phyloP scores from a whole-genome alignment of 2,797 vertebrate genomes.

The Cossypha dichroa region DNA sequence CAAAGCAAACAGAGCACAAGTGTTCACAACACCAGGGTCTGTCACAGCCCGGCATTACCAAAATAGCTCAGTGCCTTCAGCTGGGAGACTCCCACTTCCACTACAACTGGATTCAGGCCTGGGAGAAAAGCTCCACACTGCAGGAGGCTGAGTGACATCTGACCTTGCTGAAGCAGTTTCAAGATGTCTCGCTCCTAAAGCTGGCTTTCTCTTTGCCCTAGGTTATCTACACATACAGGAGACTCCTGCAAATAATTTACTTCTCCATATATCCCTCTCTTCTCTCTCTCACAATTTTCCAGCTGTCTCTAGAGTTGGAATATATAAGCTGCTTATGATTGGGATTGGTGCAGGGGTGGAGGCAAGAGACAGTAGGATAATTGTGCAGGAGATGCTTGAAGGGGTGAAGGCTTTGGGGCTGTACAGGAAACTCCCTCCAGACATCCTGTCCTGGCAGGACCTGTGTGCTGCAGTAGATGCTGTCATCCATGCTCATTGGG shows the following conservation, averaged over 20 bases:
- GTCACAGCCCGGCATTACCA: not conserved
- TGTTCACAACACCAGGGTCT: not conserved
- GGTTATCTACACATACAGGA: not conserved
- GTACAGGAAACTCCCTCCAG: not conserved
- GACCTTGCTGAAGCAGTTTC: not conserved
- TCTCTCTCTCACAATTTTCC: not conserved
- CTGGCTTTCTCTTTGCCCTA: not conserved
- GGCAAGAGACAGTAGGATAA: not conserved
- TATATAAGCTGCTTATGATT: not conserved
- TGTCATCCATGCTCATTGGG: not conserved
- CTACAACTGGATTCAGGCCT: not conserved
- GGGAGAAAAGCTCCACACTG: not conserved
- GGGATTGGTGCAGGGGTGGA: not conserved
- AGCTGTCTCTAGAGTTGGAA: not conserved
- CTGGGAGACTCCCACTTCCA: not conserved
- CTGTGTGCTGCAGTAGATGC: not conserved
- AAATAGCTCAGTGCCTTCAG: not conserved
- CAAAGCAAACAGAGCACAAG: not conserved
- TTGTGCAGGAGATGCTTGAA: not conserved
- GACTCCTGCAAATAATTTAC: not conserved
- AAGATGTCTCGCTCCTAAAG: not conserved
- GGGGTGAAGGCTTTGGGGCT: not conserved
- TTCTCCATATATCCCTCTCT: not conserved
- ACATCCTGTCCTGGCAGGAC: not conserved
- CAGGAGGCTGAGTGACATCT: not conserved